Conservation (phyloP, 2,888 invertebrate genomes). For the Acrobasis suavella region DNA sequence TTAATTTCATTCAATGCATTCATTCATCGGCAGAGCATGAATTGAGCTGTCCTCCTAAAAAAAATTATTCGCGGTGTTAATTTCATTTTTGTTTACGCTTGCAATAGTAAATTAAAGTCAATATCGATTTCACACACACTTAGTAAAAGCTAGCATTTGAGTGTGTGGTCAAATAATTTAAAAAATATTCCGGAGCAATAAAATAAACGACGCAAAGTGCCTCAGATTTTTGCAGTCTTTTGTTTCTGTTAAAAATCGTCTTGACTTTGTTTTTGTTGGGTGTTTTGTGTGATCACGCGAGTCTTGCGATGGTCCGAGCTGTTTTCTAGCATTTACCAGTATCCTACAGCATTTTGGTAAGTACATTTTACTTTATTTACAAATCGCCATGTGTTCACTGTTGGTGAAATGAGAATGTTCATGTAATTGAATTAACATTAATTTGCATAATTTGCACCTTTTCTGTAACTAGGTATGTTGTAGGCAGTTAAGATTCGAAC, state of each 20-base stretch:
- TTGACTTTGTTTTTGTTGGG: slow-evolving; percentile 52
- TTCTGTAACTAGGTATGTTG: neutral
- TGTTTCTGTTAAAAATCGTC: slow-evolving; percentile 44
- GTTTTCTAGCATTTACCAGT: slow-evolving; percentile 80
- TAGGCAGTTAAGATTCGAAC: too few species aligned
- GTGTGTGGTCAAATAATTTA: slow-evolving; percentile 24
- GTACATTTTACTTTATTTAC: slow-evolving; percentile 38
- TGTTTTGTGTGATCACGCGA: slow-evolving; percentile 59
- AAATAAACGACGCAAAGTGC: slow-evolving; percentile 63
- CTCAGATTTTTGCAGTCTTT: slow-evolving; percentile 53
- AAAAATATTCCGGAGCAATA: slow-evolving; percentile 36
- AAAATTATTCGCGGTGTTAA: slow-evolving; percentile 28
- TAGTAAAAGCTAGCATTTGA: slow-evolving; percentile 12
- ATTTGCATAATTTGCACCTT: slow-evolving; percentile 12
- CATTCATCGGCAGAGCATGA: slow-evolving; percentile 16
- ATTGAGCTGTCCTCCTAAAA: slow-evolving; percentile 24
- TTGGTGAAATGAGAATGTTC: slow-evolving; percentile 5
- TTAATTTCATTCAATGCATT: slow-evolving; percentile 19
- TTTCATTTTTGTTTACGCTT: slow-evolving; percentile 22
- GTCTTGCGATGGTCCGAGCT: slow-evolving; percentile 74
- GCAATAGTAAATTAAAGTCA: slow-evolving; percentile 12
- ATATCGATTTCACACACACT: neutral
- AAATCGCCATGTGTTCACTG: slow-evolving; percentile 1
- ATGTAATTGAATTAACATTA: slow-evolving; percentile 17
- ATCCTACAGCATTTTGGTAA: slow-evolving; percentile 71